Evolutionary conservation across 2,113 vertebrate species (phyloP).

Genomic region (Halichoeres trimaculatus): DNA sequence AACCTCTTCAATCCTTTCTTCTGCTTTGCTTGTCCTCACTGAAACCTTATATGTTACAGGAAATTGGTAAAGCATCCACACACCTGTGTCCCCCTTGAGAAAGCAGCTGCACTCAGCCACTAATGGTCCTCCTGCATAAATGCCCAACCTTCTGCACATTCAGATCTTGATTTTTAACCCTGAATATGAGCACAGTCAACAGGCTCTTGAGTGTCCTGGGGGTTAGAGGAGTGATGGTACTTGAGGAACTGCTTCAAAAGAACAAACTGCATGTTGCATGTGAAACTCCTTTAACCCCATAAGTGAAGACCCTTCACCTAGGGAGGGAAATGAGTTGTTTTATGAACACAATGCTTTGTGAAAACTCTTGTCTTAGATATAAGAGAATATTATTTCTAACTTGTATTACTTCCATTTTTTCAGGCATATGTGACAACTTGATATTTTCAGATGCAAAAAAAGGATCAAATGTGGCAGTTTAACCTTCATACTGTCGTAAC

Average conservation of each 20-base stretch:
- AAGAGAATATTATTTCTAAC: not conserved
- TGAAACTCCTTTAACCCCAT: slow-evolving; percentile 25
- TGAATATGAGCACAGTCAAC: slow-evolving; percentile 53
- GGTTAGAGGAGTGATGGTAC: not conserved
- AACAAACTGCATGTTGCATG: slow-evolving; percentile 20
- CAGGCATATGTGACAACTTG: not conserved
- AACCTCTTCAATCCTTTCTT: slow-evolving; percentile 31
- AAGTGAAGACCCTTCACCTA: slow-evolving; percentile 21
- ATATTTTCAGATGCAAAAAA: not conserved
- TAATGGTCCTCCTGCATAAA: slow-evolving; percentile 74
- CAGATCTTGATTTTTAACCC: slow-evolving; percentile 56
- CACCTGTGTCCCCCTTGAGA: slow-evolving; percentile 81
- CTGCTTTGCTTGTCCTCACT: slow-evolving; percentile 22
- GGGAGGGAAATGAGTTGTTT: not conserved
- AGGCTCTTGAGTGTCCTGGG: slow-evolving; percentile 22
- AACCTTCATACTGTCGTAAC: not conserved
- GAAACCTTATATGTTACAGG: slow-evolving; percentile 32
- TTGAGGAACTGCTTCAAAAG: slow-evolving; percentile 49
- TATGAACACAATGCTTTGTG: not conserved
- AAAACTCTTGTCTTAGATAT: not conserved
- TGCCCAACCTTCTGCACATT: slow-evolving; percentile 51
- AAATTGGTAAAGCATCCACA: slow-evolving; percentile 75
- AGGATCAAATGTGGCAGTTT: not conserved
- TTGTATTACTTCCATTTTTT: slow-evolving; percentile 10
- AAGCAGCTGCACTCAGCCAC: slow-evolving; percentile 61